These are phyloP conservation scores for Phrynocephalus guinanensis DNA, from an alignment of 2,797 vertebrate species.

Conservation along the genomic window DNA sequence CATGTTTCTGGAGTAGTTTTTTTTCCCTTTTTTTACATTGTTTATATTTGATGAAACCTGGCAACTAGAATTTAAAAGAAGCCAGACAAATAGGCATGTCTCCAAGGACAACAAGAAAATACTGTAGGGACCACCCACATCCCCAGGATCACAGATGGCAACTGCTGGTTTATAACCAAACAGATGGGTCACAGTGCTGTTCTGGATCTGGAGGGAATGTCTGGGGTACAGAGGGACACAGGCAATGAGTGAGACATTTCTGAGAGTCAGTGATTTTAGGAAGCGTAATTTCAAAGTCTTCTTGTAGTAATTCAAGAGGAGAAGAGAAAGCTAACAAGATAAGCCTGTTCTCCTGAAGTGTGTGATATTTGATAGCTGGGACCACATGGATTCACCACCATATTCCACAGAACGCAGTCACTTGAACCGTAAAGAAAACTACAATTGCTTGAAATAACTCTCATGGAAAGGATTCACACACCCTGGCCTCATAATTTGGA, in stretches of 20 bases:
- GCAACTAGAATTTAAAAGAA: constrained; percentile 23
- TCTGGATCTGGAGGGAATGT: constrained; percentile 13
- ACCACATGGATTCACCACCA: neutral
- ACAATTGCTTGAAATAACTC: neutral
- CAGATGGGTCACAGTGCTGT: constrained; percentile 6
- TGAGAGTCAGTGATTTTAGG: neutral
- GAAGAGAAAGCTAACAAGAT: neutral
- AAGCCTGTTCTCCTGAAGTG: neutral
- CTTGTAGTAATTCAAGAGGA: neutral
- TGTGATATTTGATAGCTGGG: neutral
- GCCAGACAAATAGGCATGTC: constrained; percentile 2
- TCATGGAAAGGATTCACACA: neutral
- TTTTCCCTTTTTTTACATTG: neutral
- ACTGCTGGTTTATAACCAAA: constrained; percentile 15
- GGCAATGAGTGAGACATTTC: neutral
- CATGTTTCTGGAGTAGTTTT: neutral
- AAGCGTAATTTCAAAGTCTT: neutral
- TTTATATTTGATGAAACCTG: neutral
- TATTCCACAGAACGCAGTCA: neutral
- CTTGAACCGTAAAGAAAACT: neutral
- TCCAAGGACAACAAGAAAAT: constrained; percentile 27
- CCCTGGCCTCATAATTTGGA: neutral
- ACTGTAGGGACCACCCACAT: constrained; percentile 21
- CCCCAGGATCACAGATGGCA: constrained; percentile 17
- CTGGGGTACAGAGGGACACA: neutral